Conservation (phyloP, 1,140 invertebrate species). For the Lysiphlebus fabarum region DNA sequence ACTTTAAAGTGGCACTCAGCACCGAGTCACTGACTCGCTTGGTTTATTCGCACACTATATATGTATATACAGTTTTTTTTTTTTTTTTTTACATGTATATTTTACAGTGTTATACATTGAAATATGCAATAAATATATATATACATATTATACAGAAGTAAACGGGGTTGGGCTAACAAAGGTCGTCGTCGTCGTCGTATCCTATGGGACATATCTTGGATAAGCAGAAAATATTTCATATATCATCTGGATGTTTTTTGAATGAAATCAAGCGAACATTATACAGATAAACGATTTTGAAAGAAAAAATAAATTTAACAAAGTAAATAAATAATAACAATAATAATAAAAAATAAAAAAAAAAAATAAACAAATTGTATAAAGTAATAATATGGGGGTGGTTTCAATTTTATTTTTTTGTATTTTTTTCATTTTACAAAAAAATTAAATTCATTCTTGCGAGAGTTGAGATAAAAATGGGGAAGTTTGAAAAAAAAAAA, state of each 20-base stretch:
- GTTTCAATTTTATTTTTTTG: neutral
- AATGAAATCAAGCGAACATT: conserved; percentile 20
- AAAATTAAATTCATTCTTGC: conserved; percentile 1
- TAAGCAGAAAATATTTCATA: conserved; percentile 25
- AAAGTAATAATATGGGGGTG: too few species aligned
- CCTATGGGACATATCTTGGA: conserved; percentile 13
- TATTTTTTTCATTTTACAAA: neutral
- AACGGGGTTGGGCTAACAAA: conserved; percentile 13
- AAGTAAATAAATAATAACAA: neutral
- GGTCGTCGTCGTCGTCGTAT: conserved; percentile 8
- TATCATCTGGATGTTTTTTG: conserved; percentile 16
- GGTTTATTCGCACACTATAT: neutral
- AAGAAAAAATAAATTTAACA: conserved; percentile 20
- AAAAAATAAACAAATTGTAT: conserved; percentile 2
- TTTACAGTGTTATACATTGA: neutral
- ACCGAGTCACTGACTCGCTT: too few species aligned
- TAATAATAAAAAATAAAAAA: neutral
- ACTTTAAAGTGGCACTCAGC: conserved; percentile 53
- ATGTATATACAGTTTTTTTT: too few species aligned
- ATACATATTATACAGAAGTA: conserved; percentile 17
- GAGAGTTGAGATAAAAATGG: too few species aligned
- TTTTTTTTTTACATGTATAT: conserved; percentile 6
- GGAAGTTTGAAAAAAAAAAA: neutral
- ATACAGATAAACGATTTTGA: conserved; percentile 16
- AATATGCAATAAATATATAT: conserved; percentile 8